These are phyloP conservation scores for Seriola quinqueradiata DNA, from an alignment of 2,113 vertebrate genomes.

Conservation along the genomic window DNA sequence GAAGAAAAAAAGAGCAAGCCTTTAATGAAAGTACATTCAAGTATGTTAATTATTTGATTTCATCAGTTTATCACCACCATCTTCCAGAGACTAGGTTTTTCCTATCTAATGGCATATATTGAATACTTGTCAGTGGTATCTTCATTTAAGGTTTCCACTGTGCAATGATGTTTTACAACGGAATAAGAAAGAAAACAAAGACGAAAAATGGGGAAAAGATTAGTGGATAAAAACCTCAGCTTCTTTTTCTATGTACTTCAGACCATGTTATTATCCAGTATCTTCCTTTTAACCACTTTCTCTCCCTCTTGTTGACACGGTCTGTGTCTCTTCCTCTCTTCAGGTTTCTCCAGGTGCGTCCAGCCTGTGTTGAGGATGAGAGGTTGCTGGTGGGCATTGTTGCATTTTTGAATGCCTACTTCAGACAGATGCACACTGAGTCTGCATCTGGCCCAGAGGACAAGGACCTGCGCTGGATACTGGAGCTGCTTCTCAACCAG, in stretches of 20 bases:
- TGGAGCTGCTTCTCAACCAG: constrained; percentile 91
- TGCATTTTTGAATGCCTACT: constrained; percentile 90
- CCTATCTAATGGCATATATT: neutral
- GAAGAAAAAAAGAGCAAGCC: neutral
- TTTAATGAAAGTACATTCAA: neutral
- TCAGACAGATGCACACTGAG: constrained; percentile 80
- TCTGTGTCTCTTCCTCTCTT: constrained; percentile 30
- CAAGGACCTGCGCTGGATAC: constrained; percentile 90
- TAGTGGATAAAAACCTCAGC: neutral
- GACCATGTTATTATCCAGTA: constrained; percentile 2
- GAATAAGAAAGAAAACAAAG: neutral
- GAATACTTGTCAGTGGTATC: neutral
- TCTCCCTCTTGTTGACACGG: constrained; percentile 11
- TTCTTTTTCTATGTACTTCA: neutral
- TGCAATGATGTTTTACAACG: neutral
- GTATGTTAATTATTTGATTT: too few species aligned
- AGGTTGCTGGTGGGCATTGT: constrained; percentile 92
- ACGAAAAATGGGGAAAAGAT: neutral
- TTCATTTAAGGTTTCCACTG: neutral
- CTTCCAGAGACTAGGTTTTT: neutral
- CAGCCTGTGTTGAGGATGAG: constrained; percentile 92
- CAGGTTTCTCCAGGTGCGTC: constrained; percentile 95
- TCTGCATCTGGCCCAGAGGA: constrained; percentile 75
- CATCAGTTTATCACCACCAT: too few species aligned
- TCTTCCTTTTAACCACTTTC: neutral